Evolutionary conservation across 2,888 invertebrate genomes (phyloP).

Genomic region (Drosophila sordidula): DNA sequence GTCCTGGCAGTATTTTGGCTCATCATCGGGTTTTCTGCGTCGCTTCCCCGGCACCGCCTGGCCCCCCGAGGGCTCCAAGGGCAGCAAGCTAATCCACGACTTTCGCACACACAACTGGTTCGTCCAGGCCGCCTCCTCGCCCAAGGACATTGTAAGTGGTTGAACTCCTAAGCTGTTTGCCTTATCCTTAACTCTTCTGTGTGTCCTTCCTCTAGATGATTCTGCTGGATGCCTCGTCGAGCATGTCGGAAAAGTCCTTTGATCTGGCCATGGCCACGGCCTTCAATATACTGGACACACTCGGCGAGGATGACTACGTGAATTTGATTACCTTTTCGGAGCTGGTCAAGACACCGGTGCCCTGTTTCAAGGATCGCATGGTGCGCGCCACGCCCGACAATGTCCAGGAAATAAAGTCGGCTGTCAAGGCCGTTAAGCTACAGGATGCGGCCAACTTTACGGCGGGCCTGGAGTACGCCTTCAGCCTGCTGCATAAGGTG

Average conservation of each 20-base stretch:
- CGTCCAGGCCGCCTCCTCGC: constrained; percentile 97
- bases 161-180: too few relatives aligned
- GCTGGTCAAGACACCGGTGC: constrained; percentile 92
- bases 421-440: constrained; percentile 90
- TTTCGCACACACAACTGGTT: constrained; percentile 98
- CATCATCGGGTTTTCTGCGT: constrained; percentile 97
- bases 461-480: constrained; percentile 95
- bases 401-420: constrained; percentile 91
- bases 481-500: constrained; percentile 95
- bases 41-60: constrained; percentile 98
- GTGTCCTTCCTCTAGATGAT: constrained; percentile 86
- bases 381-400: constrained; percentile 95
- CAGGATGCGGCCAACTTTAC: constrained; percentile 96
- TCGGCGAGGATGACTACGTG: constrained; percentile 98
- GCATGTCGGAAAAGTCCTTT: constrained; percentile 93
- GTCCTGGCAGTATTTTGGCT: constrained; percentile 99
- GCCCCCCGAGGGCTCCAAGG: constrained; percentile 92
- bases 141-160: constrained; percentile 94
- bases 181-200: background rate
- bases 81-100: constrained; percentile 95
- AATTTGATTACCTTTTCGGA: constrained; percentile 97
- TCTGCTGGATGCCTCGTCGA: constrained; percentile 95
- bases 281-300: constrained; percentile 95
- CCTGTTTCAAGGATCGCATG: constrained; percentile 95
- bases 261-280: constrained; percentile 95